Base-by-base conservation (phyloP, 2,113 vertebrate species). In the Eulemur macaco region DNA sequence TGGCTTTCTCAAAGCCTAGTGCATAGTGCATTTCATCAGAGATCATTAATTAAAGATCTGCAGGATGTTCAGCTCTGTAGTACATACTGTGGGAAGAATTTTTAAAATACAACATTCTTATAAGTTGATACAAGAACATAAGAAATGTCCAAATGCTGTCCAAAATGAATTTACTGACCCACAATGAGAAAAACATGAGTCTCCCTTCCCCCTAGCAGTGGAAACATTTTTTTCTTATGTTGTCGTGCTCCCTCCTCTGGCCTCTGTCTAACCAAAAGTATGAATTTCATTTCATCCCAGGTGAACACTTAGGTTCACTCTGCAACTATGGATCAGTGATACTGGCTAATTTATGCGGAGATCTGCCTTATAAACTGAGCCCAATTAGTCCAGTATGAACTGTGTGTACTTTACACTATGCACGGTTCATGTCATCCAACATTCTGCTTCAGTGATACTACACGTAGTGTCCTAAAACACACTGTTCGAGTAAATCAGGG, bases 61-160 rank as follows among this genome's bases (percentile, higher is more conserved):
- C 1, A 2, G 45, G 20, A 42, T 82, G 31, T 27, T 85, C 23
- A 8, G 25, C 13, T 73, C 52, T 88, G 15, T 77, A 31, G 50
- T 66, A 42, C 52, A 27, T 34, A 37, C 78, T 89, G 15, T 84
- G 25, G 31, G 64, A 78, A 91, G 29, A 56, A n/a, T 78, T 69
- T 71, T 83, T 37, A 74, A 92, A 94, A 94, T 54, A 60, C 0
- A 27, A 8, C 8, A 60, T 74, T 91, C 37, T 34, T 87, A 9
- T 74, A 52, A 80, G 84, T 95, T 86, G 39, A 8, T 89, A 13
- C 34, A 56, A 45, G 63, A 64, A n/a, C 56, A 69, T 71, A 76
- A 74, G 82, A 97, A 78, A 86, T 93, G 39, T 74, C 34, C 60
- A 73, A 84, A 58, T 81, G 18, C 58, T 97, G 78, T 73, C 34